Percentiles rank a stretch among this genome's conserved stretches.
phyloP scores from a whole-genome alignment of 2,797 vertebrate genomes.

The Leptodactylus fallax region DNA sequence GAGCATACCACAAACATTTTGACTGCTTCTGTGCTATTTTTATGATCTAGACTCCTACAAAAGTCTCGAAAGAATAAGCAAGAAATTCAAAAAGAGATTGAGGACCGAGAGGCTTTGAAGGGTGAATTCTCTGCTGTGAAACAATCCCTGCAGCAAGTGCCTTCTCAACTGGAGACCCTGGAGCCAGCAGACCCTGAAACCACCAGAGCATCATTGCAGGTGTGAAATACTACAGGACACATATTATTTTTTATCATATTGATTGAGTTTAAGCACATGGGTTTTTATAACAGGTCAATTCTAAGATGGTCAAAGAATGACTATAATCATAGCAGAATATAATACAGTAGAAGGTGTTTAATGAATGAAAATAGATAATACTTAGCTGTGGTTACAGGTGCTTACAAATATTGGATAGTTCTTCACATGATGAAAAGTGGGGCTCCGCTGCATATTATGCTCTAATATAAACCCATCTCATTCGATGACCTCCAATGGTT shows the following conservation, averaged over 20 bases:
- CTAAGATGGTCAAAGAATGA: too few relatives aligned
- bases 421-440: too few relatives aligned
- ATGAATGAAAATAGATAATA: too few relatives aligned
- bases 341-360: too few relatives aligned
- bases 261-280: too few relatives aligned
- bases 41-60: constrained; percentile 72
- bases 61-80: constrained; percentile 77
- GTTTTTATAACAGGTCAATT: too few relatives aligned
- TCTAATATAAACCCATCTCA: too few relatives aligned
- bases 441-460: too few relatives aligned
- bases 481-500: too few relatives aligned
- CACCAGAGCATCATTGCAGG: constrained; percentile 81
- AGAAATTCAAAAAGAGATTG: constrained; percentile 77
- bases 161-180: constrained; percentile 63
- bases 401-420: too few relatives aligned
- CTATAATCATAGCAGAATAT: too few relatives aligned
- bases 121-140: constrained; percentile 80
- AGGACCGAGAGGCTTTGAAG: constrained; percentile 78
- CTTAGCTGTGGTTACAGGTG: too few relatives aligned
- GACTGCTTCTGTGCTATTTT: not conserved
- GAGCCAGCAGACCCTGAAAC: constrained; percentile 66
- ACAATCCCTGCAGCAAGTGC: constrained; percentile 73
- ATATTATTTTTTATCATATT: not conserved
- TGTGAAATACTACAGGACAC: constrained; percentile 67
- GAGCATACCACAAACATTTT: not conserved